Base-by-base conservation (phyloP, 2,797 vertebrate genomes). In the Decapterus maruadsi region DNA sequence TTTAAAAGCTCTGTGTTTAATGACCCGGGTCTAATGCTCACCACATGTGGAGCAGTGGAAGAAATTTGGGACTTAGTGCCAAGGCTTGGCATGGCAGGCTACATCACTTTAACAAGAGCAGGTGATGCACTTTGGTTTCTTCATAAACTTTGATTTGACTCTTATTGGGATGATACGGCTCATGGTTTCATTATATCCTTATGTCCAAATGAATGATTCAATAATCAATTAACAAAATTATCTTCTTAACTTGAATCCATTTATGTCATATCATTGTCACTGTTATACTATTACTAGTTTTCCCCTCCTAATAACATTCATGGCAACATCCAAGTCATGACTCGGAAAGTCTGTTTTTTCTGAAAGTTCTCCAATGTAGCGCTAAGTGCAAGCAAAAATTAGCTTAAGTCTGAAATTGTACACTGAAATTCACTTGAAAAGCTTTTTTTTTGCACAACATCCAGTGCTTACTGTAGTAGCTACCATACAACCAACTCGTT, bases 1-100 rank as follows among this genome's bases (percentile, higher is more conserved):
- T 82, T 88, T 80, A 85, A 75, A 74, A 81, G 76, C 72, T 68
- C 38, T 5, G 75, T 64, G 89, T 82, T 69, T 75, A 90, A 90
- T 90, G 90, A 92, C 80, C 89, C 40, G 75, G 31, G 72, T 65
- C 53, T 86, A 92, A 93, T 78, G 70, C 50, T 79, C 57, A 53
- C 72, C 85, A 87, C 85, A 89, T 88, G 84, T 89, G 43, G 61
- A 83, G 43, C 82, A 69, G 62, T 69, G 65, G 48, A 70, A 65
- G 50, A 58, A 55, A 42, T 48, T 4, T 4, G 61, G 56, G 72
- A 73, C 71, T 61, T 36, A 22, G 56, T 82, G 75, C 67, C 77
- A 56, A 20, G 48, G 10, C 57, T 72, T 56, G 54, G 57, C 68
- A 53, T 42, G 29, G 29, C n/a, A 36, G 34, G 6, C 6, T 36